Conservation (phyloP, 1,140 invertebrate genomes). For the Delia radicum region DNA sequence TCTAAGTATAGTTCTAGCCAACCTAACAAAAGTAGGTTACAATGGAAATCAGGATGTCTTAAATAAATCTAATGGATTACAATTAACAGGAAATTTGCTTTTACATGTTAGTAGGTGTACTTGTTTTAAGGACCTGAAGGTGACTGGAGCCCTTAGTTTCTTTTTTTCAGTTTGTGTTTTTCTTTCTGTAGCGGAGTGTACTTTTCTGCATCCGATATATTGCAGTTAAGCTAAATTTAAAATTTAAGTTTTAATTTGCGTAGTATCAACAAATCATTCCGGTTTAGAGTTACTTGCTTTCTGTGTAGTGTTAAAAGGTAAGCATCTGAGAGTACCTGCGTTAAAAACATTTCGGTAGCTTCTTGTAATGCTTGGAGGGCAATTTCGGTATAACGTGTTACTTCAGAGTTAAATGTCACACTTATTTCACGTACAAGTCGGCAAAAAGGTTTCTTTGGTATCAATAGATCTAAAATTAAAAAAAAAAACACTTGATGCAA, state of each 20-base stretch:
- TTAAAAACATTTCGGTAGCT: slow-evolving; percentile 72
- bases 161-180: too few species aligned
- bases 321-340: slow-evolving; percentile 74
- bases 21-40: too few species aligned
- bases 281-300: slow-evolving; percentile 72
- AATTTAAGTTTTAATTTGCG: slow-evolving; percentile 40
- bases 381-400: slow-evolving; percentile 58
- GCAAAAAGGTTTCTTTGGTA: slow-evolving; percentile 35
- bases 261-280: slow-evolving; percentile 61
- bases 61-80: too few species aligned
- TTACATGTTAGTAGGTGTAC: too few species aligned
- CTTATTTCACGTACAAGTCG: slow-evolving; percentile 34
- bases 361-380: slow-evolving; percentile 66
- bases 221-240: neutral
- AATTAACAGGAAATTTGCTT: too few species aligned
- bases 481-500: neutral
- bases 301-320: slow-evolving; percentile 69
- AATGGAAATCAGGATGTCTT: too few species aligned
- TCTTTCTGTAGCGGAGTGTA: too few species aligned
- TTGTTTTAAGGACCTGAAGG: too few species aligned
- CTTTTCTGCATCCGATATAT: too few species aligned
- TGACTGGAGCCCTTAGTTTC: too few species aligned
- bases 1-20: too few species aligned
- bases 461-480: slow-evolving; percentile 16
- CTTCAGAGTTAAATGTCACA: slow-evolving; percentile 15